These are phyloP conservation scores for Thinocorus orbignyianus DNA, from an alignment of 2,113 vertebrate genomes.

Conservation along the genomic window DNA sequence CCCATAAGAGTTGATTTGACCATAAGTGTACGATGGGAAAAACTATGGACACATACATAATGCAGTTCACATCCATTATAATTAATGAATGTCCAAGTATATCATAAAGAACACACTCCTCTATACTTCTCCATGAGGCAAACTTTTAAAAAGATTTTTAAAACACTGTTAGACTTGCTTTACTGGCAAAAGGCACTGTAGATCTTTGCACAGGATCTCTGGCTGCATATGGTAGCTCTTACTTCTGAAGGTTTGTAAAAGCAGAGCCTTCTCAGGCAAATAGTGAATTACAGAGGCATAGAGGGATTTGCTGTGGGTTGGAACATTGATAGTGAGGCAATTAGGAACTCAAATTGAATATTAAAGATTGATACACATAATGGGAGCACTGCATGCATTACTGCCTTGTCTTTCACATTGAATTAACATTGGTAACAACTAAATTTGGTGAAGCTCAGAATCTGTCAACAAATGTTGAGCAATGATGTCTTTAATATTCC, in stretches of 20 bases:
- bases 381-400: slow-evolving; percentile 68
- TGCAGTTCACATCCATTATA: neutral
- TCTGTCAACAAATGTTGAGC: slow-evolving; percentile 77
- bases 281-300: slow-evolving; percentile 31
- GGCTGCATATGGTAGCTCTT: neutral
- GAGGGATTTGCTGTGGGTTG: slow-evolving; percentile 63
- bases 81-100: neutral
- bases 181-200: neutral
- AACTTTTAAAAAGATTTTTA: neutral
- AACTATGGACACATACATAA: neutral
- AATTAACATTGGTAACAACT: slow-evolving; percentile 64
- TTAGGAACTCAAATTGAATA: slow-evolving; percentile 71
- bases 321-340: slow-evolving; percentile 53
- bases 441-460: slow-evolving; percentile 73
- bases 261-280: neutral
- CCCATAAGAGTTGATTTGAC: neutral
- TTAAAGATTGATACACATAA: slow-evolving; percentile 55
- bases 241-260: slow-evolving; percentile 10
- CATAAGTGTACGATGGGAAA: neutral
- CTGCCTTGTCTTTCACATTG: slow-evolving; percentile 66
- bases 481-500: slow-evolving; percentile 80
- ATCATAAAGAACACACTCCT: neutral
- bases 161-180: neutral
- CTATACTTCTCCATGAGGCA: neutral
- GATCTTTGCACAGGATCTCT: neutral